phyloP scores from a whole-genome alignment of 2,113 vertebrate species.

The Lophura nycthemera region DNA sequence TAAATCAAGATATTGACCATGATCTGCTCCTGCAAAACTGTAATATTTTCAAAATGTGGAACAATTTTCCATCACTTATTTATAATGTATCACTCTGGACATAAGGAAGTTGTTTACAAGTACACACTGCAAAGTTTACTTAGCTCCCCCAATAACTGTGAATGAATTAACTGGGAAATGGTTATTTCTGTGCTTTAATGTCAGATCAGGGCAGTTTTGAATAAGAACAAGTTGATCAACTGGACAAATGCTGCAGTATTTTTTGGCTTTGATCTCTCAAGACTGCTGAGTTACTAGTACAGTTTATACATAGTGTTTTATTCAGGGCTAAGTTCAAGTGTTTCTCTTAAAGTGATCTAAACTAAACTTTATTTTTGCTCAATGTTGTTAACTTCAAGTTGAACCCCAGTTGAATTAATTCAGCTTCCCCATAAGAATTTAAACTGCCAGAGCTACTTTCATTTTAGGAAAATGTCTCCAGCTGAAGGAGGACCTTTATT shows the following conservation, averaged over 20 bases:
- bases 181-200: conserved; percentile 6
- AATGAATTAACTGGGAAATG: neutral
- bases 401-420: neutral
- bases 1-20: neutral
- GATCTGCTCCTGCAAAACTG: neutral
- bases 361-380: neutral
- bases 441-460: neutral
- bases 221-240: neutral
- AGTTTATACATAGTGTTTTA: neutral
- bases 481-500: neutral
- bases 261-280: conserved; percentile 1
- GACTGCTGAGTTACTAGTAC: neutral
- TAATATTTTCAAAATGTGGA: neutral
- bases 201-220: neutral
- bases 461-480: neutral
- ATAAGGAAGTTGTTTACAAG: neutral
- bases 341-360: neutral
- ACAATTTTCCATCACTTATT: neutral
- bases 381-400: neutral
- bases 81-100: neutral
- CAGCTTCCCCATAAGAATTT: neutral
- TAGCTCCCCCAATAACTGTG: neutral
- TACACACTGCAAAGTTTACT: neutral
- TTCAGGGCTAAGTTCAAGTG: neutral
- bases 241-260: conserved; percentile 25